Evolutionary conservation across 2,113 vertebrate genomes (phyloP).

Genomic region (Tamias sibiricus): DNA sequence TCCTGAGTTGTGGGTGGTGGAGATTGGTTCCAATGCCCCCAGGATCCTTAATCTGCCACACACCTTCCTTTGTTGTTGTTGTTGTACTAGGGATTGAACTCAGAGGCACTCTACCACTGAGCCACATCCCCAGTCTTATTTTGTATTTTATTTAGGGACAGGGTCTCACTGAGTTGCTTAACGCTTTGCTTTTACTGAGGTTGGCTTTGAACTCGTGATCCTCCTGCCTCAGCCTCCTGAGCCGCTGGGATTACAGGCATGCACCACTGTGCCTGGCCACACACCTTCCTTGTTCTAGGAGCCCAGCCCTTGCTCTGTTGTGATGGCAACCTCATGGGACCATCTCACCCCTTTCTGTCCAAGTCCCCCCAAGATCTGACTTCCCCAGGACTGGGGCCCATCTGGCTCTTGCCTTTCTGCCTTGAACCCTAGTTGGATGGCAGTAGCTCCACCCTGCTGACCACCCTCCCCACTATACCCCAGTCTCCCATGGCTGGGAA

Average conservation of each 20-base stretch:
- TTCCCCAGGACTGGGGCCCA: not conserved
- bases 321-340: not conserved
- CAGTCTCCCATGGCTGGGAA: not conserved
- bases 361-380: not conserved
- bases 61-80: not conserved
- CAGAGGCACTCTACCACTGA: no score
- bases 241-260: no score
- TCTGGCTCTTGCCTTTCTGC: not conserved
- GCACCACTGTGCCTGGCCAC: no score
- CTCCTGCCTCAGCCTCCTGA: no score
- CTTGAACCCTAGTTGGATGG: not conserved
- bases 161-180: no score
- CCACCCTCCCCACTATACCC: not conserved
- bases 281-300: not conserved
- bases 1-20: not conserved
- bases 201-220: no score
- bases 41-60: not conserved
- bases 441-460: not conserved
- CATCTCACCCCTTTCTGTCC: not conserved
- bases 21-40: not conserved
- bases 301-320: not conserved
- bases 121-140: no score
- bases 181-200: no score
- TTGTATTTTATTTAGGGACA: no score
- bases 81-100: no score